A percentile compares a stretch with the other conserved stretches of the same genome.
Conservation (phyloP, 2,888 invertebrate genomes). For the Conops quadrifasciatus region DNA sequence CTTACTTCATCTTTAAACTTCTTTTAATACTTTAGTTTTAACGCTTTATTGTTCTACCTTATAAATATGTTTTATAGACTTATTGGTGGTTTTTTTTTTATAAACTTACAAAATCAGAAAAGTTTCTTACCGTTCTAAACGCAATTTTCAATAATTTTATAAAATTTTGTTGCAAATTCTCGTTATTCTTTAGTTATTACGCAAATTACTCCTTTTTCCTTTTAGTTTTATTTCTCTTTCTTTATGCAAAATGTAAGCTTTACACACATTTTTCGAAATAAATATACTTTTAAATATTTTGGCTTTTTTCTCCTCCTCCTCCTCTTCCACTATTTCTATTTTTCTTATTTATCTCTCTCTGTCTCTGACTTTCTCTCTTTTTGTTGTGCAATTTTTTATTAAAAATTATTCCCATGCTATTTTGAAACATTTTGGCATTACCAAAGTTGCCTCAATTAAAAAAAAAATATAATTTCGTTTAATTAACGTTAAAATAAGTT, state of each 20-base stretch:
- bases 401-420: constrained; percentile 3
- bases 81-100: background rate
- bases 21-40: constrained; percentile 4
- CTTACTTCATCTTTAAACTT: background rate
- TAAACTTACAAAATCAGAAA: constrained; percentile 20
- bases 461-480: constrained; percentile 28
- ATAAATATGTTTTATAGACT: constrained; percentile 8
- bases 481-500: constrained; percentile 36
- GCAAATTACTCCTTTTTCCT: constrained; percentile 16
- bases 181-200: constrained; percentile 17
- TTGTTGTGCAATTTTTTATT: constrained; percentile 34
- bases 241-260: background rate
- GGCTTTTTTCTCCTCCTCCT: constrained; percentile 21
- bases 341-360: constrained; percentile 38
- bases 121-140: constrained; percentile 33
- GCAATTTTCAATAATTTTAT: constrained; percentile 24
- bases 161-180: constrained; percentile 13
- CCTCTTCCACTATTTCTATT: too few relatives aligned
- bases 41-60: constrained; percentile 20
- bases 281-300: constrained; percentile 6
- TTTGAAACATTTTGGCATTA: constrained; percentile 37
- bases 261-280: constrained; percentile 1
- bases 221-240: constrained; percentile 13
- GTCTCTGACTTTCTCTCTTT: constrained; percentile 13
- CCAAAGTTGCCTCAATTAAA: constrained; percentile 52